Base-by-base conservation (phyloP, 2,888 invertebrate genomes). In the Diarsia mendica region DNA sequence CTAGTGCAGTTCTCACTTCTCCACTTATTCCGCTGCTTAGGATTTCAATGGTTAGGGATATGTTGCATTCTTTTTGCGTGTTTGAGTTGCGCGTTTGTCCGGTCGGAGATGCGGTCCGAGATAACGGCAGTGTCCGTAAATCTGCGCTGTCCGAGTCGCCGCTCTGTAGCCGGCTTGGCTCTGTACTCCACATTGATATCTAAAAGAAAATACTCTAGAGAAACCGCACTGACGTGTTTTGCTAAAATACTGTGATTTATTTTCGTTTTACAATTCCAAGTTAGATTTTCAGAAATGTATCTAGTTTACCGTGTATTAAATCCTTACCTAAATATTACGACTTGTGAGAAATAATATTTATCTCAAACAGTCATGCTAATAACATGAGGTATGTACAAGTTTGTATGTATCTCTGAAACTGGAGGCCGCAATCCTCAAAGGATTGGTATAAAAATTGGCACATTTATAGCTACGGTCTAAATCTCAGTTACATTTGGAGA, bases 71-170 rank as follows among this genome's bases (percentile, higher is more conserved):
- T 86, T 89, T 89, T 89, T 87, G 82, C 77, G 81, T 85, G 77
- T 83, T 86, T 85, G 77, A 78, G 85, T 83, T 71, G 84, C 84
- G 82, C 85, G 87, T 88, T 87, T 80, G 87, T 88, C 86, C 85
- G 82, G 85, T 83, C 79, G 66, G 83, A 90, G 90, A 91, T 91
- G 90, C 82, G 91, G 89, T 83, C 70, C 78, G 28, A 90, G 92
- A 93, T 93, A 92, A 80, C 86, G 85, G 83, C 84, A 85, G 85
- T 89, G 89, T 91, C 89, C 93, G 94, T 94, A 94, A 95, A 94
- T 94, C 94, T 94, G 90, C 91, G 91, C 89, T 88, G 88, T 85
- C 84, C 85, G 83, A 88, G 83, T 82, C 71, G 75, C 83, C 76
- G 69, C 75, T 71, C 55, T 84, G 63, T 79, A 69, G 80, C 75